These are phyloP conservation scores for Oligia latruncula DNA, from an alignment of 2,888 invertebrate species.

Conservation along the genomic window DNA sequence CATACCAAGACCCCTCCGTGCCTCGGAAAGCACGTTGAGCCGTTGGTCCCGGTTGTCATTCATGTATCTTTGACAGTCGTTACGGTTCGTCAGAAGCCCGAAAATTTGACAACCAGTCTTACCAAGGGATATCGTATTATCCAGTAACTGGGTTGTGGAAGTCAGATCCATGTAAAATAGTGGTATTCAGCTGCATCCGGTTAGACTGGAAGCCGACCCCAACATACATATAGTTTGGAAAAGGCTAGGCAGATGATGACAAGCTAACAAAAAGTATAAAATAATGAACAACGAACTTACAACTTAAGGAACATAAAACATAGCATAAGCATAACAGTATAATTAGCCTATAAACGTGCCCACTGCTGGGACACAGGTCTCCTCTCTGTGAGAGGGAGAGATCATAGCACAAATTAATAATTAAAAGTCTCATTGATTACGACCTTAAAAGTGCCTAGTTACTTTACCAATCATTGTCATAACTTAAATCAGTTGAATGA, in stretches of 20 bases:
- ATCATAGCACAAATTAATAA: constrained; percentile 16
- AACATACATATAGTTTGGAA: no score
- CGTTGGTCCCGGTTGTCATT: no score
- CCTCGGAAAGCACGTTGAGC: no score
- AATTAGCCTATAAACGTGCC: neutral
- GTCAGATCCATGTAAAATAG: no score
- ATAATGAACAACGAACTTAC: constrained; percentile 13
- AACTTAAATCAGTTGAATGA: constrained; percentile 34
- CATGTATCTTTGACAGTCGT: no score
- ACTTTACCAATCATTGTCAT: constrained; percentile 22
- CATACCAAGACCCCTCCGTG: no score
- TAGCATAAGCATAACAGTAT: neutral
- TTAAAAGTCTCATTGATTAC: constrained; percentile 20
- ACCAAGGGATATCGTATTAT: no score
- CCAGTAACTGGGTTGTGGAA: no score
- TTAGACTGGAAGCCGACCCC: no score
- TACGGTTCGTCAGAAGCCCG: no score
- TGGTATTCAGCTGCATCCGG: no score
- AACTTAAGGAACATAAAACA: neutral
- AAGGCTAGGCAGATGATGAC: neutral
- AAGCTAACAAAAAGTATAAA: constrained; percentile 11
- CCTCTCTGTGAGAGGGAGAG: neutral
- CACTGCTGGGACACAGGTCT: neutral
- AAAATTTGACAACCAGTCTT: no score
- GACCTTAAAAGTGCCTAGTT: constrained; percentile 18